A percentile compares a stretch with the other conserved stretches of the same genome.
Conservation (phyloP, 2,113 vertebrate species). For the Heloderma charlesbogerti region DNA sequence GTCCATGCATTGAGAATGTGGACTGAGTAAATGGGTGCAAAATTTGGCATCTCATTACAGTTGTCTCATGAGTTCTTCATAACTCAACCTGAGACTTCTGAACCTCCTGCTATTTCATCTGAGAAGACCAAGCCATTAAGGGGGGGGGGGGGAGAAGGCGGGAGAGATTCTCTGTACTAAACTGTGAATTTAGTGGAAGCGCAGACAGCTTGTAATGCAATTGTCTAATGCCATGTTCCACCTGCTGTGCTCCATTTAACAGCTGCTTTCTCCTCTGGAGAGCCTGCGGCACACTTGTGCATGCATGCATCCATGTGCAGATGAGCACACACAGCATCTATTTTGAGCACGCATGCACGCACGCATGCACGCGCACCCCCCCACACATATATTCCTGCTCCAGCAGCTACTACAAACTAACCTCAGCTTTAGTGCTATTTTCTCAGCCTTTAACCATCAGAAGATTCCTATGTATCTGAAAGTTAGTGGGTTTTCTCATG, state of each 20-base stretch:
- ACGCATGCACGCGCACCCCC: not conserved
- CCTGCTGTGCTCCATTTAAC: constrained; percentile 7
- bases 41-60: not conserved
- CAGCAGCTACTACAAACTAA: not conserved
- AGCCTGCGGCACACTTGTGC: not conserved
- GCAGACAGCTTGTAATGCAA: not conserved
- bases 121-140: not conserved
- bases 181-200: not conserved
- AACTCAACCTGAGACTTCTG: not conserved
- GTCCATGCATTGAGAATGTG: not conserved
- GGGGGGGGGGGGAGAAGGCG: no score
- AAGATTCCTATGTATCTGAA: not conserved
- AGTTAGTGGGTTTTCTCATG: not conserved
- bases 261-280: not conserved
- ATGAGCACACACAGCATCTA: not conserved
- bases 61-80: not conserved
- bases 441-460: not conserved
- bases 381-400: not conserved
- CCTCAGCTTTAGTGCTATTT: not conserved
- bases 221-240: constrained; percentile 17
- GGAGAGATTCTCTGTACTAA: not conserved
- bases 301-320: not conserved
- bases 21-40: not conserved
- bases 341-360: not conserved
- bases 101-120: not conserved